Conservation (phyloP, 2,113 vertebrate species). For the Pica pica region DNA sequence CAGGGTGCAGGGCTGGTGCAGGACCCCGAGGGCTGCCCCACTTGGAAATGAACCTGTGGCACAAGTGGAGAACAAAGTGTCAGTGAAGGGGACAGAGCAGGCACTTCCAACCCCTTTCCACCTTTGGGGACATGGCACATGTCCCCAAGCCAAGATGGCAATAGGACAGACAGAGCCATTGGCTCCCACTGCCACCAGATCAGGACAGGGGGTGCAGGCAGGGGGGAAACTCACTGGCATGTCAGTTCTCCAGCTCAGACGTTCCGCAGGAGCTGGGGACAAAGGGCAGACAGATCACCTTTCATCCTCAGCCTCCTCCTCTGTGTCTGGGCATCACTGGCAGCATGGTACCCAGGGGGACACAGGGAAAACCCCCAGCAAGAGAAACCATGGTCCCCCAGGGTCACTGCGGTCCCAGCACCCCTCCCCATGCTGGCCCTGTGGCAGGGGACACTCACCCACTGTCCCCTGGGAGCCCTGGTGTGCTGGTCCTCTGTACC, state of each 20-base stretch:
- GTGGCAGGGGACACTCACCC: fast-evolving
- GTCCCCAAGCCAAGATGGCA: neutral
- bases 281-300: neutral
- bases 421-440: neutral
- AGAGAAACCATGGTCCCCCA: neutral
- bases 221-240: neutral
- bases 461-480: neutral
- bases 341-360: neutral
- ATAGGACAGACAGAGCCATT: neutral
- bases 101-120: neutral
- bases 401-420: neutral
- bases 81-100: fast-evolving
- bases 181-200: neutral
- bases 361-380: neutral
- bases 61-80: neutral
- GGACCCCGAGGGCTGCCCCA: neutral
- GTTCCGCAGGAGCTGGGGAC: slow-evolving; percentile 66
- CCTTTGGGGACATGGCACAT: fast-evolving
- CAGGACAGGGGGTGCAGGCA: neutral
- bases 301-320: neutral
- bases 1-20: fast-evolving
- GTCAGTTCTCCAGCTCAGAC: slow-evolving; percentile 42
- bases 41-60: neutral
- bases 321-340: fast-evolving
- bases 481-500: neutral